A percentile compares a stretch with the other conserved stretches of the same genome.
These are phyloP conservation scores for Camponotus floridanus DNA, from an alignment of 1,140 invertebrate species.

Conservation along the genomic window DNA sequence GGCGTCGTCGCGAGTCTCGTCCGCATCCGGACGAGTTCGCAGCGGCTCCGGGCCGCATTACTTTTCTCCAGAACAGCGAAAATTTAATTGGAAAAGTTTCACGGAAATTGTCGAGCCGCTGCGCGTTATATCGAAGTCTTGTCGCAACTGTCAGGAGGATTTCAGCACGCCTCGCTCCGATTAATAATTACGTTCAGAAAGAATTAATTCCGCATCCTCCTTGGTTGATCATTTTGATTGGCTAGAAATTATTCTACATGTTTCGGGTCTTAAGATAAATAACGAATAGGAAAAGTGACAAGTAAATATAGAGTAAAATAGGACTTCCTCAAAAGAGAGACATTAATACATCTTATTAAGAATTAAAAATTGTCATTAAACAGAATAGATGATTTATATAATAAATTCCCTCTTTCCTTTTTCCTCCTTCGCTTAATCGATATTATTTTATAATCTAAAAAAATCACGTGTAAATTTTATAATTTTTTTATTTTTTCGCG, in stretches of 20 bases:
- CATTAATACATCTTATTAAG: too few species aligned
- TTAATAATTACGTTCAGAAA: conserved; percentile 45
- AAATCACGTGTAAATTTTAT: too few species aligned
- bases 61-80: conserved; percentile 53
- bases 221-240: not conserved
- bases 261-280: not conserved
- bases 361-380: too few species aligned
- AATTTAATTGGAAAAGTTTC: conserved; percentile 64
- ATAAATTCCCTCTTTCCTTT: too few species aligned
- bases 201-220: not conserved
- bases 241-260: not conserved
- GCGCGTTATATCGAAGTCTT: conserved; percentile 54
- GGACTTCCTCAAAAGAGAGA: too few species aligned
- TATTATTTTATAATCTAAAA: too few species aligned
- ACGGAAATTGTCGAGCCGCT: conserved; percentile 24
- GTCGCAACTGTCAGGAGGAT: conserved; percentile 49
- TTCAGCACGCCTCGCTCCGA: conserved; percentile 6
- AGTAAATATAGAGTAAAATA: too few species aligned
- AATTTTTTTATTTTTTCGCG: too few species aligned
- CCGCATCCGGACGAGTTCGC: conserved; percentile 52
- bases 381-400: too few species aligned
- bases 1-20: conserved; percentile 52
- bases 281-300: not conserved
- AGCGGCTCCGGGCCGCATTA: conserved; percentile 44
- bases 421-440: too few species aligned